Conservation (phyloP, 2,113 vertebrate genomes). For the Pluvialis apricaria region DNA sequence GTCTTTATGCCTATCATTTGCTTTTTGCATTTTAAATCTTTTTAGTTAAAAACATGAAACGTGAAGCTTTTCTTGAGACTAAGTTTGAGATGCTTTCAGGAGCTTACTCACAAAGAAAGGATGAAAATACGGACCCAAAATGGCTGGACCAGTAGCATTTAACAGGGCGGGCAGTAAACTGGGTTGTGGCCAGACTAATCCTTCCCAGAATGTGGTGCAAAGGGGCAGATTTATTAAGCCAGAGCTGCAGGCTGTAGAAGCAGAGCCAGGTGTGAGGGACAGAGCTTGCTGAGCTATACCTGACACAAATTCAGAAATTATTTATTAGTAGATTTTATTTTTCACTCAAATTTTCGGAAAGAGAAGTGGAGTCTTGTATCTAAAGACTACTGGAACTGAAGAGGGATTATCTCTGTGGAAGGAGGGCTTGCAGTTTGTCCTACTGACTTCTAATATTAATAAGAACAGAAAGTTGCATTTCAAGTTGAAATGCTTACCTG, state of each 20-base stretch:
- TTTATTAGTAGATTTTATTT: not conserved
- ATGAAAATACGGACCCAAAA: not conserved
- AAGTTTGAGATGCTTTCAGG: not conserved
- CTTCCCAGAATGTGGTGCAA: not conserved
- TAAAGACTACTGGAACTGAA: not conserved
- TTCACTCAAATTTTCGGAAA: not conserved
- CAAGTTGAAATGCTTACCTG: not conserved
- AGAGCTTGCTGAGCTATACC: not conserved
- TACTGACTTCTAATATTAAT: not conserved
- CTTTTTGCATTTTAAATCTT: not conserved
- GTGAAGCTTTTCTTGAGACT: not conserved
- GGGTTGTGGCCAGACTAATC: not conserved
- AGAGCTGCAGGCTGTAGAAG: not conserved
- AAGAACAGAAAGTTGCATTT: not conserved
- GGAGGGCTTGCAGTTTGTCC: not conserved
- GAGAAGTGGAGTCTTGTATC: accelerated
- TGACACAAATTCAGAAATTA: not conserved
- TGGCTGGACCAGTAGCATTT: not conserved
- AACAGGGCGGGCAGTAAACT: not conserved
- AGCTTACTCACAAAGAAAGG: not conserved
- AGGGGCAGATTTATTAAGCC: not conserved
- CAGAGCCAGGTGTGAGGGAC: not conserved
- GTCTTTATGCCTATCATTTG: not conserved
- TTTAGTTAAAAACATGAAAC: not conserved
- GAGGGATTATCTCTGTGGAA: not conserved